A percentile compares a stretch with the other conserved stretches of the same genome.
phyloP scores from a whole-genome alignment of 2,797 vertebrate species.

The Phalloptychus januarius region DNA sequence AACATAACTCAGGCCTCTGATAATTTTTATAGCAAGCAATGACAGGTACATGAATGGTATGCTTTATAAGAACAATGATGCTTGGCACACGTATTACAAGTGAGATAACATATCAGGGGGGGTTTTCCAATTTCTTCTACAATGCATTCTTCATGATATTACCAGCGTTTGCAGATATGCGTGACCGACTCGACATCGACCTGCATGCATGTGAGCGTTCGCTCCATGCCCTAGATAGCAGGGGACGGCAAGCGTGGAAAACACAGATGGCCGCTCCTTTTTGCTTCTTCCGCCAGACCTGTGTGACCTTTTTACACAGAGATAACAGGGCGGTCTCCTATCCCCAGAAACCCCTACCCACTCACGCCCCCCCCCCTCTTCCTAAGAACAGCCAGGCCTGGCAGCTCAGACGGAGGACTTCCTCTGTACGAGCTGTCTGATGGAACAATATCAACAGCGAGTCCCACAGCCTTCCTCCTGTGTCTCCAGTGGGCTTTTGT shows the following conservation, averaged over 20 bases:
- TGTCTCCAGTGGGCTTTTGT: slow-evolving; percentile 56
- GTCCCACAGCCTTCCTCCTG: slow-evolving; percentile 41
- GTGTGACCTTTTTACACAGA: slow-evolving; percentile 74
- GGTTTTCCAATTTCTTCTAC: slow-evolving; percentile 69
- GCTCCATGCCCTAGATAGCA: slow-evolving; percentile 44
- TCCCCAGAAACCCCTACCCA: slow-evolving; percentile 33
- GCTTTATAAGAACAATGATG: slow-evolving; percentile 54
- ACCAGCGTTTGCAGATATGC: slow-evolving; percentile 59
- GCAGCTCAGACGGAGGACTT: slow-evolving; percentile 72
- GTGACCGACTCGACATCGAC: slow-evolving; percentile 43
- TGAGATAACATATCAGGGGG: slow-evolving; percentile 61
- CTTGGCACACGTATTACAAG: slow-evolving; percentile 28
- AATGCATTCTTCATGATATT: slow-evolving; percentile 67
- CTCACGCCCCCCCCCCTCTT: background rate
- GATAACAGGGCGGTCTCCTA: slow-evolving; percentile 69
- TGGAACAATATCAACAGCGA: slow-evolving; percentile 68
- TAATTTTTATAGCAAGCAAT: slow-evolving; percentile 34
- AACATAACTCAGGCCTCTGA: slow-evolving; percentile 41
- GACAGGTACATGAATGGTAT: slow-evolving; percentile 32
- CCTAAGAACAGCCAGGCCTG: slow-evolving; percentile 57
- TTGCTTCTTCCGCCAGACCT: slow-evolving; percentile 73
- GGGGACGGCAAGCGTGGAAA: slow-evolving; percentile 50
- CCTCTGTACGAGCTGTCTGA: slow-evolving; percentile 63
- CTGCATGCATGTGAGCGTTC: slow-evolving; percentile 36
- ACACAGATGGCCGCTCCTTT: slow-evolving; percentile 74